A percentile compares a stretch with the other conserved stretches of the same genome.
phyloP scores from a whole-genome alignment of 2,797 vertebrate genomes.

The Propithecus perrieri region DNA sequence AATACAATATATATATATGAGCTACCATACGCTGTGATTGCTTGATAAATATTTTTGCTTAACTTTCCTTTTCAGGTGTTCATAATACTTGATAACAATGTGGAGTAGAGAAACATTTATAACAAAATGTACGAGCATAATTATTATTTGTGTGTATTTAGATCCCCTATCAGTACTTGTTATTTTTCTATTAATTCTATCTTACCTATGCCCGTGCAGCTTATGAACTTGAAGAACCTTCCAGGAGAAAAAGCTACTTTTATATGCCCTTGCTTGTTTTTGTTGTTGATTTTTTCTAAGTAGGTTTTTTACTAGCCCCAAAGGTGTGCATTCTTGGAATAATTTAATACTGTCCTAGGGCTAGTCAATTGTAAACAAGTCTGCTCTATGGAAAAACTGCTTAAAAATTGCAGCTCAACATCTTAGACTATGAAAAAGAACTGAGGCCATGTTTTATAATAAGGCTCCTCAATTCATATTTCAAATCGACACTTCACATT shows the following conservation, averaged over 20 bases:
- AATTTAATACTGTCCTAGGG: constrained; percentile 59
- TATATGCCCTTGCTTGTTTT: constrained; percentile 15
- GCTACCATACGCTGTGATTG: neutral
- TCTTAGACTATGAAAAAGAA: constrained; percentile 48
- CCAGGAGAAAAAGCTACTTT: constrained; percentile 19
- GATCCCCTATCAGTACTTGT: neutral
- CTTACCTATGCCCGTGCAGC: neutral
- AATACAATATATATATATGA: neutral
- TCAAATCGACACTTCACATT: neutral
- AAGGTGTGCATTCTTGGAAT: constrained; percentile 60
- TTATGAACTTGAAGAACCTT: constrained; percentile 44
- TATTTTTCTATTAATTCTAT: neutral
- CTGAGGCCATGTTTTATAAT: neutral
- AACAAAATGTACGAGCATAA: neutral
- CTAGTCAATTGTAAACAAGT: constrained; percentile 59
- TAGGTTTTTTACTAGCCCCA: constrained; percentile 45
- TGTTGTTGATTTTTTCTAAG: neutral
- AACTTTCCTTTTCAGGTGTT: neutral
- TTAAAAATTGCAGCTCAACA: constrained; percentile 48
- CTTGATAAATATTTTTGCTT: neutral
- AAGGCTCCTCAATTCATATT: neutral
- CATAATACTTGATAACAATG: neutral
- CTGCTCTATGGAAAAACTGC: neutral
- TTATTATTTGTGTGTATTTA: neutral
- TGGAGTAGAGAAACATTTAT: neutral